phyloP scores from a whole-genome alignment of 2,797 vertebrate genomes.

The Esox masquinongy region DNA sequence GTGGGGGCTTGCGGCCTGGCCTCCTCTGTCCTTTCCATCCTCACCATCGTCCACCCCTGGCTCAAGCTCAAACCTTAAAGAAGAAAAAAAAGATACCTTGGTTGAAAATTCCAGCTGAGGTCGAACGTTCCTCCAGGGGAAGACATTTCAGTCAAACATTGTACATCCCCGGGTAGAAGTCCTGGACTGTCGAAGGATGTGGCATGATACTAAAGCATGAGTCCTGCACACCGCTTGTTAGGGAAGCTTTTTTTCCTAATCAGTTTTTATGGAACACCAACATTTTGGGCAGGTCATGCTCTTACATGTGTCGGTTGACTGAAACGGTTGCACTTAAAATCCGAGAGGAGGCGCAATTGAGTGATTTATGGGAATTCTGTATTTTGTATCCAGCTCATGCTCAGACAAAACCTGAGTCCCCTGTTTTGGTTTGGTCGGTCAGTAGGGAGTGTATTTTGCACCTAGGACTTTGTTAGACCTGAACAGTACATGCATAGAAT shows the following conservation, averaged over 20 bases:
- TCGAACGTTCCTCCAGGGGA: slow-evolving; percentile 69
- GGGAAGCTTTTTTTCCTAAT: background rate
- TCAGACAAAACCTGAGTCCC: background rate
- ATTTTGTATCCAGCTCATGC: background rate
- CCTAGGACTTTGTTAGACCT: background rate
- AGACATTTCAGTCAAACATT: background rate
- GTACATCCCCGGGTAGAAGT: background rate
- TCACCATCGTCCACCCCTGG: slow-evolving; percentile 86
- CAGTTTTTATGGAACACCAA: too few species aligned
- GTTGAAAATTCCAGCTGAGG: background rate
- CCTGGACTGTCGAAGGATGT: background rate
- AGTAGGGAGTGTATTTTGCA: background rate
- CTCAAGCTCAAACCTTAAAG: slow-evolving; percentile 89
- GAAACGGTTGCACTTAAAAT: background rate
- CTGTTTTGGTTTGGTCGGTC: background rate
- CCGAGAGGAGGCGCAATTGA: background rate
- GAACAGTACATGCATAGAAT: background rate
- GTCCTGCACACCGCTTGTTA: background rate
- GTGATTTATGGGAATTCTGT: background rate
- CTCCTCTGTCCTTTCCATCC: slow-evolving; percentile 88
- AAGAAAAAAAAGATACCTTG: too few species aligned
- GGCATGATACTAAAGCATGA: background rate
- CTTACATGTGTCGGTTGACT: background rate
- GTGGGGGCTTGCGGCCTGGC: slow-evolving; percentile 87
- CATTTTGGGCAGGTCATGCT: background rate